Evolutionary conservation across 2,113 vertebrate species (phyloP).

Genomic region (Nycticryphes semicollaris): DNA sequence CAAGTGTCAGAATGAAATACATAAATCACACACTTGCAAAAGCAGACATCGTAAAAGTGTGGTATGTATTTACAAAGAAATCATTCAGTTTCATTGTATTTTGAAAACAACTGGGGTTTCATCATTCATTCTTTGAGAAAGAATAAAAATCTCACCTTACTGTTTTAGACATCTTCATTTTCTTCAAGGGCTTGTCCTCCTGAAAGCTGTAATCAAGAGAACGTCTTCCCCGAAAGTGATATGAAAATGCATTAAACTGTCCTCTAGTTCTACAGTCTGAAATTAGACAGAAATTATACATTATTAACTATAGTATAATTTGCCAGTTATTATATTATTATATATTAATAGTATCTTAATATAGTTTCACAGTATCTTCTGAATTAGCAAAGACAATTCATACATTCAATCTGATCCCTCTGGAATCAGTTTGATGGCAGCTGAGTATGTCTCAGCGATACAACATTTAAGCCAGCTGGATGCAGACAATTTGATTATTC

Average conservation of each 20-base stretch:
- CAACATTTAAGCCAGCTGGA: neutral
- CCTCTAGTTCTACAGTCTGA: constrained; percentile 96
- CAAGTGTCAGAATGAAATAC: neutral
- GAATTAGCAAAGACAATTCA: neutral
- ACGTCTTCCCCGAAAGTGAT: constrained; percentile 91
- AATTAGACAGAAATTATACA: neutral
- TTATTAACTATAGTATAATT: neutral
- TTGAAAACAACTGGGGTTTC: neutral
- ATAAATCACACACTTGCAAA: neutral
- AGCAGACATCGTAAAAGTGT: neutral
- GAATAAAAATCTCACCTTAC: constrained; percentile 46
- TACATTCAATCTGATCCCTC: neutral
- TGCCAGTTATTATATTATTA: neutral
- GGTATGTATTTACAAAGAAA: neutral
- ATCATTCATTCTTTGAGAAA: neutral
- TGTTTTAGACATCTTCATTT: constrained; percentile 9
- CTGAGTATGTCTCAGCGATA: neutral
- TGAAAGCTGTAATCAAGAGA: constrained; percentile 90
- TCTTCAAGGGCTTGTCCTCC: constrained; percentile 72
- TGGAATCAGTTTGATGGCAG: neutral
- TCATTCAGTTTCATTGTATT: neutral
- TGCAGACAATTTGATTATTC: neutral
- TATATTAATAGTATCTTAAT: neutral
- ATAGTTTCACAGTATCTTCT: neutral
- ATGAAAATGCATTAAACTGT: constrained; percentile 93